These are phyloP conservation scores for Meloidogyne hapla DNA, from an alignment of 1,140 invertebrate species.

Conservation along the genomic window DNA sequence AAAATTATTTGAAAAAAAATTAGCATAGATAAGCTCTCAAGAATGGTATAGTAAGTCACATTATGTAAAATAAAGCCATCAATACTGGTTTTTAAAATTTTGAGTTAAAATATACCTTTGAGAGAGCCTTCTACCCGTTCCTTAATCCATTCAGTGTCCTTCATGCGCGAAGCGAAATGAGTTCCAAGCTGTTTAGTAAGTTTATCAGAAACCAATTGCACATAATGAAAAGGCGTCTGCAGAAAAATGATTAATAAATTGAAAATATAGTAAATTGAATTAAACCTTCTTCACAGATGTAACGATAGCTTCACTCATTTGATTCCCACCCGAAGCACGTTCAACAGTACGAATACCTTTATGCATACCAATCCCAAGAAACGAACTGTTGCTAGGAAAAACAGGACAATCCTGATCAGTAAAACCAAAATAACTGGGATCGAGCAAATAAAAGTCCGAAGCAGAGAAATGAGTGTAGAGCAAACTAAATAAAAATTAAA, in stretches of 20 bases:
- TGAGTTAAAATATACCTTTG: not conserved
- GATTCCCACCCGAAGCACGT: not conserved
- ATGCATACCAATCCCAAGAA: constrained; percentile 10
- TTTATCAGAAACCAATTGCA: not conserved
- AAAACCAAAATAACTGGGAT: not conserved
- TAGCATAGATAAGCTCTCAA: too few species aligned
- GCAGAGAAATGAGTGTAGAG: not conserved
- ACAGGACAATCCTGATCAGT: not conserved
- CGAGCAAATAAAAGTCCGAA: constrained; percentile 4
- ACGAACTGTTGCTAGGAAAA: not conserved
- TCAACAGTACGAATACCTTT: constrained; percentile 15
- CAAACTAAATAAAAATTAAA: not conserved
- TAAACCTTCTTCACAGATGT: constrained; percentile 6
- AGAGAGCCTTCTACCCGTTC: not conserved
- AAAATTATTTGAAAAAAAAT: too few species aligned
- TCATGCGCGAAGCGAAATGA: not conserved
- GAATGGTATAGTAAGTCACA: too few species aligned
- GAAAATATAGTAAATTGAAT: not conserved
- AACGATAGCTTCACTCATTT: constrained; percentile 10
- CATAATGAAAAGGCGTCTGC: constrained; percentile 2
- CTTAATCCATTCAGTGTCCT: not conserved
- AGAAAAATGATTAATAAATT: not conserved
- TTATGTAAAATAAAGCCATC: too few species aligned
- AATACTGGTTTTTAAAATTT: too few species aligned
- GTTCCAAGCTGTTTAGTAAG: not conserved